Base-by-base conservation (phyloP, 2,888 invertebrate species). In the Agrochola macilenta region DNA sequence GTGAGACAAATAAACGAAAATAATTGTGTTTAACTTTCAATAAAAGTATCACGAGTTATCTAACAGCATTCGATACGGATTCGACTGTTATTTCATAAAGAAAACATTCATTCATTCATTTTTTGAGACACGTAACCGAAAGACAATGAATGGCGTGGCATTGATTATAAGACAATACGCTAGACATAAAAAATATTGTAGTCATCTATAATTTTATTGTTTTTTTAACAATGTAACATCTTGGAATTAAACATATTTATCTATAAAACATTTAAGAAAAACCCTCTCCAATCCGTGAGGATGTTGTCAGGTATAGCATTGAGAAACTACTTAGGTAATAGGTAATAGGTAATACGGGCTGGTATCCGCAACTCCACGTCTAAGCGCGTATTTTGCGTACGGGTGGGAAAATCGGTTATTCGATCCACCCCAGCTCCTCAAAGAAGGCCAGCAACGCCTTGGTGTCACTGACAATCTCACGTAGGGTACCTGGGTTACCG, bases 11-110 rank as follows among this genome's bases (percentile, higher is more conserved):
- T 78, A 71, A 78, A 84, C 68, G 73, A 78, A 66, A n/a, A 75
- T 83, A 81, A 80, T 77, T 70, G 75, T 74, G 43, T 79, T 78
- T 75, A 83, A 85, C 85, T 87, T 86, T 87, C 83, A 76, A 76
- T 49, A 78, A 35, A 81, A 82, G 68, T 84, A 84, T 70, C 69
- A 69, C 72, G 35, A 70, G 63, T 87, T 85, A 83, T 58, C 63
- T 80, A 75, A 77, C 66, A 23, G 20, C 43, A 82, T 84, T 84
- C 65, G 85, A 84, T 87, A 64, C 80, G 76, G 65, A 39, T 76
- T 82, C 65, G n/a, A 5, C 9, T 64, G 43, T 69, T 78, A 72
- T 81, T 81, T 73, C 23, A 64, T 17, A 57, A 17, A 57, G 39
- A 74, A 71, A 77, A 69, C 58, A 58, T 72, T 72, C 74, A 73